phyloP scores from a whole-genome alignment of 2,888 invertebrate genomes.

The Notodonta dromedarius region DNA sequence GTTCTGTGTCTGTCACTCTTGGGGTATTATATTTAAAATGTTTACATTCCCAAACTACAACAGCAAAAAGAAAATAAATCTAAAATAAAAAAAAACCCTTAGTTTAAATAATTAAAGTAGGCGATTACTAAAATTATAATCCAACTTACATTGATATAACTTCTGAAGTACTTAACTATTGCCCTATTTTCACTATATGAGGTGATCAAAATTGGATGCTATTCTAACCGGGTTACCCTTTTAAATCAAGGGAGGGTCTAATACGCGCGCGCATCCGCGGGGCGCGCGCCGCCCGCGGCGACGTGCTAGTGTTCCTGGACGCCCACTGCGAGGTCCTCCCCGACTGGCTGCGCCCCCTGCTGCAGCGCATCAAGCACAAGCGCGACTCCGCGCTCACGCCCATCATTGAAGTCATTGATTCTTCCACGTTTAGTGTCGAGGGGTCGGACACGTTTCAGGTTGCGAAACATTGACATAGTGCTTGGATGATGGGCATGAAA shows the following conservation, averaged over 20 bases:
- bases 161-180: too few species aligned
- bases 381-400: conserved; percentile 94
- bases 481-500: neutral
- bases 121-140: too few species aligned
- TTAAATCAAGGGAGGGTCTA: conserved; percentile 87
- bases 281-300: conserved; percentile 91
- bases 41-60: neutral
- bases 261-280: conserved; percentile 94
- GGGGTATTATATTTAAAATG: neutral
- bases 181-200: too few species aligned
- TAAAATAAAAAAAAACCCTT: neutral
- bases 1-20: neutral
- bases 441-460: conserved; percentile 66
- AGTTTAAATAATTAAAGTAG: too few species aligned
- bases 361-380: conserved; percentile 87
- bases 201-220: neutral
- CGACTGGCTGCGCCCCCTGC: conserved; percentile 94
- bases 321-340: conserved; percentile 94
- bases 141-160: too few species aligned
- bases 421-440: conserved; percentile 86
- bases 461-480: conserved; percentile 22
- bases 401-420: conserved; percentile 96
- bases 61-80: neutral
- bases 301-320: conserved; percentile 94
- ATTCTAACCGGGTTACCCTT: neutral